These are phyloP conservation scores for human DNA, from an alignment of 2,113 vertebrate genomes.

Conservation along the genomic window DNA sequence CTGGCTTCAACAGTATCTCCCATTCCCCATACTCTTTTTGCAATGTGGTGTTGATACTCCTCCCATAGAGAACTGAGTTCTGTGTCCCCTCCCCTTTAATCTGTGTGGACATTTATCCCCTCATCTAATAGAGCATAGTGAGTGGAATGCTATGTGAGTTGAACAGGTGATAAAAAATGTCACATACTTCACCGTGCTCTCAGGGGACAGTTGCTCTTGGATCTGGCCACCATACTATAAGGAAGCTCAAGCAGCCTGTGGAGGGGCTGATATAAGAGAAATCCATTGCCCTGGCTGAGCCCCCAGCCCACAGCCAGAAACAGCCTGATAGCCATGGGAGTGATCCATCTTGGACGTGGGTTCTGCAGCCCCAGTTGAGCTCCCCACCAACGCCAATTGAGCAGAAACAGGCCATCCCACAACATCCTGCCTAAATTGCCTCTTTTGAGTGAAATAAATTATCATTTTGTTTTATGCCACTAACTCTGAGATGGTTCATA, in stretches of 20 bases:
- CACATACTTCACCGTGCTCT: fast-evolving
- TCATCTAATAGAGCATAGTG: fast-evolving
- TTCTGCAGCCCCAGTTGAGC: fast-evolving
- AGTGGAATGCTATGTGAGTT: background rate
- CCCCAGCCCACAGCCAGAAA: fast-evolving
- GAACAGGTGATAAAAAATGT: background rate
- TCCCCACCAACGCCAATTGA: fast-evolving
- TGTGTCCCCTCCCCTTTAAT: background rate
- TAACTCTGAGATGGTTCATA: fast-evolving
- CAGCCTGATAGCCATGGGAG: background rate
- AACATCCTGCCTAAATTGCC: background rate
- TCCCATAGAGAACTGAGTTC: fast-evolving
- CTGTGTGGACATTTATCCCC: background rate
- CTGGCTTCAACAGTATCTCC: fast-evolving
- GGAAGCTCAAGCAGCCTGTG: background rate
- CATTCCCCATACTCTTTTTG: fast-evolving
- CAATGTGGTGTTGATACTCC: fast-evolving
- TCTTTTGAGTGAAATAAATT: background rate
- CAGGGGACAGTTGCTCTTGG: fast-evolving
- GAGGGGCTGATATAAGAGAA: fast-evolving
- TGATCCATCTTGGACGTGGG: fast-evolving
- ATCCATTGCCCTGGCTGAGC: background rate
- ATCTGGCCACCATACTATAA: fast-evolving
- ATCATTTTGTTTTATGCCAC: background rate
- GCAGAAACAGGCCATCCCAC: background rate